A percentile compares a stretch with the other conserved stretches of the same genome.
These are phyloP conservation scores for Psylliodes chrysocephalus DNA, from an alignment of 2,888 invertebrate genomes.

Conservation along the genomic window DNA sequence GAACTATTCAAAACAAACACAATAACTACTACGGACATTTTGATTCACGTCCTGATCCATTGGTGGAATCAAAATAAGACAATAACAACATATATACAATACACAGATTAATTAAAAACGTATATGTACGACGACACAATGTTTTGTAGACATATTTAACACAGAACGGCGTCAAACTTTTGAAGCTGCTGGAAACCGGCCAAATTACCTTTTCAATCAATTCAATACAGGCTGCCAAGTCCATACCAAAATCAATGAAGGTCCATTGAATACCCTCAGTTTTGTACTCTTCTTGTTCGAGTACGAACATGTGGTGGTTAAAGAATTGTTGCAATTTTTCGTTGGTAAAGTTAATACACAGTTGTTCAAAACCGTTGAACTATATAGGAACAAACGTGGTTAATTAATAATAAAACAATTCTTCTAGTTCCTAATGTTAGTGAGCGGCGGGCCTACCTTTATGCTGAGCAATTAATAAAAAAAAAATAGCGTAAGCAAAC, in stretches of 20 bases:
- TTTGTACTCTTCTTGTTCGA: conserved; percentile 97
- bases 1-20: conserved; percentile 68
- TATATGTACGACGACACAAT: conserved; percentile 6
- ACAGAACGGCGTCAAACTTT: conserved; percentile 18
- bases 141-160: conserved; percentile 8
- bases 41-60: conserved; percentile 50
- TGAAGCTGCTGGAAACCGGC: neutral
- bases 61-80: conserved; percentile 48
- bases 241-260: conserved; percentile 98
- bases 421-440: conserved; percentile 7
- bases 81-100: conserved; percentile 20
- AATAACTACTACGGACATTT: conserved; percentile 45
- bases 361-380: conserved; percentile 97
- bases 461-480: conserved; percentile 9
- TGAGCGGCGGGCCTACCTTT: conserved; percentile 24
- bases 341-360: conserved; percentile 98
- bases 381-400: conserved; percentile 60
- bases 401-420: neutral
- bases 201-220: conserved; percentile 90
- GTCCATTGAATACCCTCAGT: conserved; percentile 94
- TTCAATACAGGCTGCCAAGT: conserved; percentile 95
- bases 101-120: conserved; percentile 2
- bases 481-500: conserved; percentile 63
- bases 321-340: conserved; percentile 98
- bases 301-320: conserved; percentile 98